Conservation (phyloP, 2,113 vertebrate species). For the Menura novaehollandiae region DNA sequence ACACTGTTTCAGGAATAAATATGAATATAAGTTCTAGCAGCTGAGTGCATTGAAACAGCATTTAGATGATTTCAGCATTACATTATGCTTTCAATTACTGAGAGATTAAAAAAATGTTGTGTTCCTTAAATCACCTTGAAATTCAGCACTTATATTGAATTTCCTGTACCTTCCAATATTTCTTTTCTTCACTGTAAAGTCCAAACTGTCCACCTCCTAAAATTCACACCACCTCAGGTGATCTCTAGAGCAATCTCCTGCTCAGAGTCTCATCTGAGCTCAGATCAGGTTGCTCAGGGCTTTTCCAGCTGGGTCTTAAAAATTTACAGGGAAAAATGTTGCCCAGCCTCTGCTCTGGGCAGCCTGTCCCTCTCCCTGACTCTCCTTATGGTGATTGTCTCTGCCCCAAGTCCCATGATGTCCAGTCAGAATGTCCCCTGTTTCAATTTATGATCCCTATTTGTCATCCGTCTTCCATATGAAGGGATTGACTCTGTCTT, state of each 20-base stretch:
- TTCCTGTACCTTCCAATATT: background rate
- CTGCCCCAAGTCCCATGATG: fast-evolving
- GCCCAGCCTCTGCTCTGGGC: background rate
- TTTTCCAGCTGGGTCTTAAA: background rate
- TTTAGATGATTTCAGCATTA: background rate
- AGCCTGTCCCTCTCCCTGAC: background rate
- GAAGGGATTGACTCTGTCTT: background rate
- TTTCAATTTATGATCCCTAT: background rate
- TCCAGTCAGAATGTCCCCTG: background rate
- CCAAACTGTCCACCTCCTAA: background rate
- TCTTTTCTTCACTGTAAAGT: background rate
- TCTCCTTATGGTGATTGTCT: background rate
- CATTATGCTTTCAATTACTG: background rate
- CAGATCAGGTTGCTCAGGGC: background rate
- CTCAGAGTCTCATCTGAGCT: background rate
- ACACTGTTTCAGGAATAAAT: background rate
- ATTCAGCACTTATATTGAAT: background rate
- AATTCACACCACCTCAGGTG: background rate
- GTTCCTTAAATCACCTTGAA: background rate
- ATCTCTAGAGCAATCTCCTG: background rate
- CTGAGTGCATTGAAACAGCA: background rate
- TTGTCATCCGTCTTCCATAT: background rate
- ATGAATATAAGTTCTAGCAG: background rate
- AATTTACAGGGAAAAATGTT: background rate
- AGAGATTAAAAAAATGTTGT: background rate